A percentile compares a stretch with the other conserved stretches of the same genome.
phyloP scores from a whole-genome alignment of 2,113 vertebrate species.

The Bubo blakistoni region DNA sequence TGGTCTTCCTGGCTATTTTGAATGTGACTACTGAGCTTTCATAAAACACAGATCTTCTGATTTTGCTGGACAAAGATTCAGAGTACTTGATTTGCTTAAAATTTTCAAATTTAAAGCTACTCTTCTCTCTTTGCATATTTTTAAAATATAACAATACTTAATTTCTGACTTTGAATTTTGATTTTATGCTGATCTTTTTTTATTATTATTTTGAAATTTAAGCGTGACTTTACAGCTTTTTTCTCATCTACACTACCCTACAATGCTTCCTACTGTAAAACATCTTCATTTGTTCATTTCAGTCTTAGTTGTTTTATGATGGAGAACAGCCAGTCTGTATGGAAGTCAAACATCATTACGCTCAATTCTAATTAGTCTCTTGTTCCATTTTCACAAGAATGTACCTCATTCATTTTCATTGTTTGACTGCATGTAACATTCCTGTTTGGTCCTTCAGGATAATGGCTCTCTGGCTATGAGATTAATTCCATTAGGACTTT shows the following conservation, averaged over 20 bases:
- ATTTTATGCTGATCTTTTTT: not conserved
- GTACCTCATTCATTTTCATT: slow-evolving; percentile 12
- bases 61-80: not conserved
- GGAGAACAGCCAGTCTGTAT: not conserved
- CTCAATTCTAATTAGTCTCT: slow-evolving; percentile 8
- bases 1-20: not conserved
- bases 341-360: slow-evolving; percentile 37
- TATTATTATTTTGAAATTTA: not conserved
- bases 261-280: not conserved
- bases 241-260: not conserved
- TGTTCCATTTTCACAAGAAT: slow-evolving; percentile 22
- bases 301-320: slow-evolving; percentile 1
- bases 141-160: not conserved
- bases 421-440: slow-evolving; percentile 5
- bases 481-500: not conserved
- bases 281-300: not conserved
- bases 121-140: not conserved
- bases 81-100: not conserved
- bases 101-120: not conserved
- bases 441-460: not conserved
- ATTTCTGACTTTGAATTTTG: not conserved
- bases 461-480: not conserved
- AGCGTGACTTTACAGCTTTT: not conserved
- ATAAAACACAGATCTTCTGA: not conserved
- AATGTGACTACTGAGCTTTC: not conserved